phyloP scores from a whole-genome alignment of 2,113 vertebrate species.

The Oncorhynchus masou region DNA sequence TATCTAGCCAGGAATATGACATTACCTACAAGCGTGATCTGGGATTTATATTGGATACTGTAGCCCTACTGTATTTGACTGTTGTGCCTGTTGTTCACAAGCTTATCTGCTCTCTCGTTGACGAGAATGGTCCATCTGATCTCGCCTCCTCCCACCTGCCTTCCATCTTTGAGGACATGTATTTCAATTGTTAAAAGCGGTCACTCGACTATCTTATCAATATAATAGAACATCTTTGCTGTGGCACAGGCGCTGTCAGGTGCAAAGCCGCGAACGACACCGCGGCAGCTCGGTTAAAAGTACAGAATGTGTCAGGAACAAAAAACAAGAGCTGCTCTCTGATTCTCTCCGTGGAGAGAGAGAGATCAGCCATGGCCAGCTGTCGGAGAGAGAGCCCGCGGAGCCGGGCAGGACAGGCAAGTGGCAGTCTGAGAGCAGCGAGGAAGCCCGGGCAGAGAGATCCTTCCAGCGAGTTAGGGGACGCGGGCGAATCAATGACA shows the following conservation, averaged over 20 bases:
- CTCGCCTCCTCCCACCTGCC: too few relatives aligned
- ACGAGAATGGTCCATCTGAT: too few relatives aligned
- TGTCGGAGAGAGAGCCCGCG: conserved; percentile 37
- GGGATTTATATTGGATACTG: too few relatives aligned
- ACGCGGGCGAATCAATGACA: conserved; percentile 45
- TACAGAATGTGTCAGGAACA: neutral
- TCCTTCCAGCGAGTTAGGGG: conserved; percentile 29
- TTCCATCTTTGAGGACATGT: too few relatives aligned
- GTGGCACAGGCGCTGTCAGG: conserved; percentile 20
- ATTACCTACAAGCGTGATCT: too few relatives aligned
- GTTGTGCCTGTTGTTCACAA: too few relatives aligned
- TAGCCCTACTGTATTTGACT: too few relatives aligned
- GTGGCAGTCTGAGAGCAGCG: neutral
- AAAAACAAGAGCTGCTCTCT: too few relatives aligned
- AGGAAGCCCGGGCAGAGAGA: conserved; percentile 27
- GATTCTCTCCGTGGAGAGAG: neutral
- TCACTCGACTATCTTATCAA: neutral
- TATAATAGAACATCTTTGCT: neutral
- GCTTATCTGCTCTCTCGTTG: too few relatives aligned
- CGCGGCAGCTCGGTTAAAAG: neutral
- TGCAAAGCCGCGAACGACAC: neutral
- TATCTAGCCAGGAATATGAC: too few relatives aligned
- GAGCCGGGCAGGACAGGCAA: conserved; percentile 10
- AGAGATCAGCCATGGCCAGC: conserved; percentile 55
- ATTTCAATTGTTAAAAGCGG: too few relatives aligned